phyloP scores from a whole-genome alignment of 2,113 vertebrate genomes.

The Dasyornis broadbenti region DNA sequence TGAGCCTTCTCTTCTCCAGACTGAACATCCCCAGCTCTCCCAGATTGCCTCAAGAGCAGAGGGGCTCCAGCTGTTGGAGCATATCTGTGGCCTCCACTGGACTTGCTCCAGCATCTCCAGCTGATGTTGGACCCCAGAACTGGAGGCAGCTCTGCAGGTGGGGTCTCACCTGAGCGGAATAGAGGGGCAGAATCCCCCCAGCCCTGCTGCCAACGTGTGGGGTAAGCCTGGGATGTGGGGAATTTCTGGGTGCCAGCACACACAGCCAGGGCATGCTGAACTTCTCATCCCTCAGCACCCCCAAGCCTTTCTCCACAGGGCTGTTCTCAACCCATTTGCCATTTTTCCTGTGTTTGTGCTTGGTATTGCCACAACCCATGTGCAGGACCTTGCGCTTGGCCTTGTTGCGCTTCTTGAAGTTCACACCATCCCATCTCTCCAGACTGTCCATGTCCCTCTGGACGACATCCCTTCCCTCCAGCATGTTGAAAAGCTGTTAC shows the following conservation, averaged over 20 bases:
- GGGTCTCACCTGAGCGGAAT: neutral
- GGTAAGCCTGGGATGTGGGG: neutral
- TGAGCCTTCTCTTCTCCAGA: too few relatives aligned
- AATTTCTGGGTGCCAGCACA: neutral
- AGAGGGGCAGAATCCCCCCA: neutral
- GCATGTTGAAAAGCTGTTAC: neutral
- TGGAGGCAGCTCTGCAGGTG: neutral
- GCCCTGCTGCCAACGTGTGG: fast-evolving
- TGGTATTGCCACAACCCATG: neutral
- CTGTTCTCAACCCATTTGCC: neutral
- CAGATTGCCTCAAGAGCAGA: neutral
- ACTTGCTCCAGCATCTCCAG: fast-evolving
- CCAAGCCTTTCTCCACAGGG: neutral
- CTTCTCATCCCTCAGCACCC: neutral
- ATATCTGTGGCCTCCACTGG: neutral
- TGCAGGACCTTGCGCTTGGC: neutral
- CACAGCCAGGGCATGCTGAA: neutral
- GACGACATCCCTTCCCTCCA: neutral
- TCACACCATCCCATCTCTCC: neutral
- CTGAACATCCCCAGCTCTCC: neutral
- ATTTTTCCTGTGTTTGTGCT: neutral
- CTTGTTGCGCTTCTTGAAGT: neutral
- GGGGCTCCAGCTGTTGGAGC: neutral
- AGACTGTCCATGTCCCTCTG: neutral
- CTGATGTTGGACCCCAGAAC: neutral